Conservation (phyloP, 2,113 vertebrate genomes). For the Centropus bengalensis region DNA sequence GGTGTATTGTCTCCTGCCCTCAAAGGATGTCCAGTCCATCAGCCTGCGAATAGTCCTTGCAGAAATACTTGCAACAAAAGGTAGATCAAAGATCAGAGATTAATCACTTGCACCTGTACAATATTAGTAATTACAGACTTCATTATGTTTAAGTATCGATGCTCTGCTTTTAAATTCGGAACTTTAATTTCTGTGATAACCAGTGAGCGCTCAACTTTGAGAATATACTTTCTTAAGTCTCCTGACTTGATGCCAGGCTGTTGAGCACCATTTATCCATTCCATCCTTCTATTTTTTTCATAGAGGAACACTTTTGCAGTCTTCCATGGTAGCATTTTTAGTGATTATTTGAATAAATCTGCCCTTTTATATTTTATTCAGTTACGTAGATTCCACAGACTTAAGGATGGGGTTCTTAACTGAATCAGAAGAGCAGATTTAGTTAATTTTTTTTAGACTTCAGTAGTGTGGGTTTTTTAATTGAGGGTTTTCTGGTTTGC, state of each 20-base stretch:
- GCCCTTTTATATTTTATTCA: background rate
- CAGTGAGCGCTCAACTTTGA: background rate
- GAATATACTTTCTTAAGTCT: background rate
- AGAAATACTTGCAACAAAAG: conserved; percentile 95
- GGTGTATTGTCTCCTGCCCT: conserved; percentile 90
- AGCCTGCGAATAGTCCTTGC: conserved; percentile 92
- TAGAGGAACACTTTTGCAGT: background rate
- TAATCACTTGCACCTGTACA: background rate
- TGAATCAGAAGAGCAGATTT: background rate
- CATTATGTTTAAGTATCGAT: background rate
- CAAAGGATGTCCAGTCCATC: conserved; percentile 88
- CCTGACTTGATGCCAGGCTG: background rate
- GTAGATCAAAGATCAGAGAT: conserved; percentile 71
- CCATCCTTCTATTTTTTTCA: background rate
- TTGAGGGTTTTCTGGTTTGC: background rate
- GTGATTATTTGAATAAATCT: background rate
- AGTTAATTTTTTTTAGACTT: background rate
- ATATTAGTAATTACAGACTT: background rate
- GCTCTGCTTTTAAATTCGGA: background rate
- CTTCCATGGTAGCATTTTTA: background rate
- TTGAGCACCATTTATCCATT: background rate
- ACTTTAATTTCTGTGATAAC: background rate
- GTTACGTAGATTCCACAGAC: background rate
- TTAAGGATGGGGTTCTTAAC: background rate
- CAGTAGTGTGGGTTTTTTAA: background rate